A percentile compares a stretch with the other conserved stretches of the same genome.
These are phyloP conservation scores for Novumbra hubbsi DNA, from an alignment of 2,797 vertebrate genomes.

Conservation along the genomic window DNA sequence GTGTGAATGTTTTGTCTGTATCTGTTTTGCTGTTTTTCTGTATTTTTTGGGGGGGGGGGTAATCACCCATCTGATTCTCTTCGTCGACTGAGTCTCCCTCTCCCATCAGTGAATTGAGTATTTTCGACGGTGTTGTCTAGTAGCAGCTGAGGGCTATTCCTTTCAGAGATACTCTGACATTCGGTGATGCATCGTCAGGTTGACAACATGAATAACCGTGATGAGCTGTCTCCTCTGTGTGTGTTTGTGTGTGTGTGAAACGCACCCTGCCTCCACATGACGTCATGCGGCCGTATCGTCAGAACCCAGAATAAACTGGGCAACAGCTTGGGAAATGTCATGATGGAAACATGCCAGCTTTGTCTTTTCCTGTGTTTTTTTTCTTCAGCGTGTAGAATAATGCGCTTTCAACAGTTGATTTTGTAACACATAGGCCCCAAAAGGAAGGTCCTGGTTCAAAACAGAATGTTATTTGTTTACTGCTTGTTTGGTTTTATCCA, in stretches of 20 bases:
- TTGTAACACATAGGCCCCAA: constrained; percentile 12
- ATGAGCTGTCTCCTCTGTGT: neutral
- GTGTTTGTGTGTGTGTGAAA: neutral
- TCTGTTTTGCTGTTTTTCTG: constrained; percentile 53
- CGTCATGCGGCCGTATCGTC: neutral
- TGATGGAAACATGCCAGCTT: neutral
- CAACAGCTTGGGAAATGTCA: constrained; percentile 1
- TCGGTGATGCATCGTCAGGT: neutral
- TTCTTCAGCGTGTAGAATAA: constrained; percentile 7
- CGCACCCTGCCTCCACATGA: constrained; percentile 30
- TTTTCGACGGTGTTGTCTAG: constrained; percentile 1
- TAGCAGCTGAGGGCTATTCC: constrained; percentile 5
- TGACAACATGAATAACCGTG: neutral
- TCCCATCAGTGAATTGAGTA: neutral
- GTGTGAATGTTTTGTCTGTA: constrained; percentile 52
- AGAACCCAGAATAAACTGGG: neutral
- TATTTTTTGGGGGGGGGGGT: constrained; percentile 50
- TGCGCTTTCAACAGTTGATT: constrained; percentile 8
- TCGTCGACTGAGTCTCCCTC: constrained; percentile 20
- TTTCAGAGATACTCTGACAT: neutral
- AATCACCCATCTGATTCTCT: neutral
- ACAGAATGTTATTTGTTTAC: constrained; percentile 8
- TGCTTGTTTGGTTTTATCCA: constrained; percentile 28
- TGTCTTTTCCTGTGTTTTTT: constrained; percentile 6
- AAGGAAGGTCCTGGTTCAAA: constrained; percentile 12